A percentile compares a stretch with the other conserved stretches of the same genome.
phyloP scores from a whole-genome alignment of 92 coral and sea anemone genomes.

The Galaxea fascicularis region DNA sequence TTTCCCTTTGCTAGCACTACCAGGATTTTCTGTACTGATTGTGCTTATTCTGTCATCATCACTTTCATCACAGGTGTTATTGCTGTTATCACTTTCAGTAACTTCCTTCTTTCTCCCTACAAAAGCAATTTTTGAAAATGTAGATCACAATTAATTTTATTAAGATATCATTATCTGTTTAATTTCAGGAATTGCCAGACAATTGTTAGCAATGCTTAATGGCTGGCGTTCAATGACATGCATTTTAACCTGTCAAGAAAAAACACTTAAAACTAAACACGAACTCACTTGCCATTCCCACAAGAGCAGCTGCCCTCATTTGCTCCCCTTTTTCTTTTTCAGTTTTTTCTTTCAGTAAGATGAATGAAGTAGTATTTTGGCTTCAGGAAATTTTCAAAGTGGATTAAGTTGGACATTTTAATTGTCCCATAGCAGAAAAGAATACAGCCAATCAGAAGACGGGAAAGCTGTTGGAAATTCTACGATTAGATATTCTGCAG shows the following conservation, averaged over 20 bases:
- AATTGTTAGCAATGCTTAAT: background rate
- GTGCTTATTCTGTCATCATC: conserved; percentile 17
- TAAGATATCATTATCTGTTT: too few relatives aligned
- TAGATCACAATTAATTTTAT: conserved; percentile 4
- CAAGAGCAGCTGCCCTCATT: conserved; percentile 67
- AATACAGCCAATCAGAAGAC: too few relatives aligned
- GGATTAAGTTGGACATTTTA: too few relatives aligned
- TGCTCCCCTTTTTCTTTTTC: conserved; percentile 49
- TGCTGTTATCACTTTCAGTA: conserved; percentile 21
- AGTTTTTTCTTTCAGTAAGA: too few relatives aligned
- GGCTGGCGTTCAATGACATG: background rate
- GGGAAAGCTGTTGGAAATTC: too few relatives aligned
- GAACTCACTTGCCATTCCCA: conserved; percentile 65
- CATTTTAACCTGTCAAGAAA: conserved; percentile 5
- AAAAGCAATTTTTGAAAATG: conserved; percentile 8
- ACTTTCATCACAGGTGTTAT: conserved; percentile 18
- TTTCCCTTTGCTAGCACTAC: conserved; percentile 20
- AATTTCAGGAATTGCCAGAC: background rate
- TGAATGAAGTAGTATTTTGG: too few relatives aligned
- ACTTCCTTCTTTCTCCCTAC: conserved; percentile 20
- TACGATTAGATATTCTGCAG: too few relatives aligned
- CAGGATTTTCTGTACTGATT: conserved; percentile 21
- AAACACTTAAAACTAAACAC: conserved; percentile 2
- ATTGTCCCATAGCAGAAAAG: too few relatives aligned
- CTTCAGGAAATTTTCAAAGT: too few relatives aligned